phyloP scores from a whole-genome alignment of 2,113 vertebrate species.

The Pogona vitticeps region DNA sequence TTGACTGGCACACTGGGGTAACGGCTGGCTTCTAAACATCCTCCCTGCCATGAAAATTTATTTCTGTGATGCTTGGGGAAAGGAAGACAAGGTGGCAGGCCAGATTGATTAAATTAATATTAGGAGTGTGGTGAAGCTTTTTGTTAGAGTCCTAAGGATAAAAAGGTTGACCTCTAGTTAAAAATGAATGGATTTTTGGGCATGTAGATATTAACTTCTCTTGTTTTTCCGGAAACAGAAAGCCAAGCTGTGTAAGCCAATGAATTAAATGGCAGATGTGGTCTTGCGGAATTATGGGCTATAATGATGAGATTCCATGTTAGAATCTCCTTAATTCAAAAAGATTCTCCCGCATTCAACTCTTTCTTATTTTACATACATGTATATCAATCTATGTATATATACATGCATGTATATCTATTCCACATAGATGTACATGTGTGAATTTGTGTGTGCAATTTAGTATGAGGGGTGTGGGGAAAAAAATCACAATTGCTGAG shows the following conservation, averaged over 20 bases:
- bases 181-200: neutral
- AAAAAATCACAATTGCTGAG: too few species aligned
- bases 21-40: neutral
- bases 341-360: neutral
- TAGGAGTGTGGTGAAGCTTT: neutral
- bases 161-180: neutral
- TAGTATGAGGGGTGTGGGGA: too few species aligned
- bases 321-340: neutral
- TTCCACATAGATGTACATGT: neutral
- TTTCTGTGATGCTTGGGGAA: neutral
- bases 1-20: neutral
- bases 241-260: neutral
- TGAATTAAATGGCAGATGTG: fast-evolving
- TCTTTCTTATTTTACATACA: neutral
- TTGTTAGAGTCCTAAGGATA: neutral
- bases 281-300: neutral
- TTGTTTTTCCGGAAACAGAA: too few species aligned
- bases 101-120: neutral
- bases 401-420: neutral
- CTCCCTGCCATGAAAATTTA: slow-evolving; percentile 4
- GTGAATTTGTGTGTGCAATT: neutral
- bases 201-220: fast-evolving
- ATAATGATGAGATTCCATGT: neutral
- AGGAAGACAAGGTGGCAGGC: neutral
- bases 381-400: too few species aligned